These are phyloP conservation scores for Austrofundulus limnaeus DNA, from an alignment of 2,113 vertebrate species.

Conservation along the genomic window DNA sequence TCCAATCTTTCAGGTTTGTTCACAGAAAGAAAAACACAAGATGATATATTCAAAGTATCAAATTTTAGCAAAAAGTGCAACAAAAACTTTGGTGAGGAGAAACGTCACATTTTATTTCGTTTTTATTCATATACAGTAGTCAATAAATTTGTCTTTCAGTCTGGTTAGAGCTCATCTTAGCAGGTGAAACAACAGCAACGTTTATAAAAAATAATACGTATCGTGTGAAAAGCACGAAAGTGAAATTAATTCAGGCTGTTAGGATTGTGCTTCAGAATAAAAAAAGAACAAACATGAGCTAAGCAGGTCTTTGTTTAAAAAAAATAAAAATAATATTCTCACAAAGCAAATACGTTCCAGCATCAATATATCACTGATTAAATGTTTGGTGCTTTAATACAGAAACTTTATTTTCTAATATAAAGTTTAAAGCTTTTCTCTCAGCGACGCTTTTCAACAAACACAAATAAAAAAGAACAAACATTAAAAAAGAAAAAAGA, in stretches of 20 bases:
- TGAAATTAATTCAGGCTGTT: constrained; percentile 48
- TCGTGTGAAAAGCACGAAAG: constrained; percentile 34
- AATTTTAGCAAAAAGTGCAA: no score
- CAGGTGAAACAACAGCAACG: constrained; percentile 51
- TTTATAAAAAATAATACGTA: constrained; percentile 52
- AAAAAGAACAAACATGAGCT: constrained; percentile 23
- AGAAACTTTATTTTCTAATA: constrained; percentile 2
- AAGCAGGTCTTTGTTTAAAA: constrained; percentile 11
- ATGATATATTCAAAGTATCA: not conserved
- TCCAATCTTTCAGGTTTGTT: no score
- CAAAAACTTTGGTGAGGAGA: constrained; percentile 38
- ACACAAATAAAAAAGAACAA: constrained; percentile 28
- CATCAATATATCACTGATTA: constrained; percentile 11
- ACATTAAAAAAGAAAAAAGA: no score
- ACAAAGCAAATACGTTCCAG: not conserved
- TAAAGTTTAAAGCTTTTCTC: constrained; percentile 28
- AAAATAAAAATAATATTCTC: not conserved
- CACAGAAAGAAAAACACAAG: no score
- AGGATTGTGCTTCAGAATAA: constrained; percentile 16
- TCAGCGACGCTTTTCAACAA: constrained; percentile 19
- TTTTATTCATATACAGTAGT: constrained; percentile 79
- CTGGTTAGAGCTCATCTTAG: constrained; percentile 49
- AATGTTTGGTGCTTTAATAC: no score
- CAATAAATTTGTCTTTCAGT: constrained; percentile 59
- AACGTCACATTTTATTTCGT: constrained; percentile 78